These are phyloP conservation scores for Diabrotica balteata DNA, from an alignment of 2,888 invertebrate genomes.

Conservation along the genomic window DNA sequence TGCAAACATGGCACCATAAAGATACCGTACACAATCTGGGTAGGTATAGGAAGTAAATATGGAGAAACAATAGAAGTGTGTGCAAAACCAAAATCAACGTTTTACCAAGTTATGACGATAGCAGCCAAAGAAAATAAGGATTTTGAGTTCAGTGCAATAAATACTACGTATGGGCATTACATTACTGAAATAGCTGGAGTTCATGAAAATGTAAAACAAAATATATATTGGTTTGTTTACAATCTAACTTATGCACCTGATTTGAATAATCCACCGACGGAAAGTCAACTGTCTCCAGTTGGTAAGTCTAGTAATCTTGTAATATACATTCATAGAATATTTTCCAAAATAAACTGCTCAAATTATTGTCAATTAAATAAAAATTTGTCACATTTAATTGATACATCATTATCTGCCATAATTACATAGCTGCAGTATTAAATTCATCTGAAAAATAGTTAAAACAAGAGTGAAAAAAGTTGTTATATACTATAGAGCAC, in stretches of 20 bases:
- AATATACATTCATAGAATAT: too few relatives aligned
- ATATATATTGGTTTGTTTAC: conserved; percentile 24
- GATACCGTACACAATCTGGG: conserved; percentile 22
- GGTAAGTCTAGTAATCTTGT: neutral
- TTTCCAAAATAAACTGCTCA: too few relatives aligned
- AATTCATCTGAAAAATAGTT: too few relatives aligned
- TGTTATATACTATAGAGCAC: too few relatives aligned
- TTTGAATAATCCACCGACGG: conserved; percentile 10
- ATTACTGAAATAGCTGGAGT: conserved; percentile 17
- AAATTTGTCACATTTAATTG: too few relatives aligned
- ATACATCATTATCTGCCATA: too few relatives aligned
- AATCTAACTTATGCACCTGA: conserved; percentile 14
- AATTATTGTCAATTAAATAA: too few relatives aligned
- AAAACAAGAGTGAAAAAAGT: too few relatives aligned
- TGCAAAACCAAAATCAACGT: conserved; percentile 7
- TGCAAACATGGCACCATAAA: neutral
- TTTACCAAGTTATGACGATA: conserved; percentile 20
- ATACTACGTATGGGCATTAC: conserved; percentile 14
- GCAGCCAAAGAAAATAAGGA: conserved; percentile 12
- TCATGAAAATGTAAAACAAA: conserved; percentile 3
- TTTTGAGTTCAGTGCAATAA: conserved; percentile 17
- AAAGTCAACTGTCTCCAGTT: conserved; percentile 13
- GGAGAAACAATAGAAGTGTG: conserved; percentile 13
- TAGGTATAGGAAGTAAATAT: conserved; percentile 4
- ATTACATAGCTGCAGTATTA: too few relatives aligned